These are phyloP conservation scores for Troilus luridus DNA, from an alignment of 2,888 invertebrate species.

Conservation along the genomic window DNA sequence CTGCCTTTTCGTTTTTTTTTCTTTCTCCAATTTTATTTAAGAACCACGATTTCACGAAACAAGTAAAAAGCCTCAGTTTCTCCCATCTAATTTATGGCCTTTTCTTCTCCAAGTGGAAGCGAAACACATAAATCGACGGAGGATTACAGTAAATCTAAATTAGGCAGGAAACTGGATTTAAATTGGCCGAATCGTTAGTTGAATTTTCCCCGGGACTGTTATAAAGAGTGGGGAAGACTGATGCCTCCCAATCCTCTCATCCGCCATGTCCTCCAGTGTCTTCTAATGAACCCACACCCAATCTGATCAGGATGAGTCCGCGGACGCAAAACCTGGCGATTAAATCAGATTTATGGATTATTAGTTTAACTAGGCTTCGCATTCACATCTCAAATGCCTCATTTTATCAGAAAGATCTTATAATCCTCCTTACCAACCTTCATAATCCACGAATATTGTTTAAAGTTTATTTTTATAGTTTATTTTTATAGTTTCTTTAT, in stretches of 20 bases:
- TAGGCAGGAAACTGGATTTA: constrained; percentile 51
- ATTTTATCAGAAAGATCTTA: neutral
- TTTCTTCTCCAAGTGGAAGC: constrained; percentile 36
- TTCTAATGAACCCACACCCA: constrained; percentile 45
- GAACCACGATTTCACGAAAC: constrained; percentile 38
- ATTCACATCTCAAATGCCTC: neutral
- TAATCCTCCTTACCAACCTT: neutral
- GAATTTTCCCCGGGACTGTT: constrained; percentile 26
- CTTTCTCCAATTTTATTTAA: constrained; percentile 18
- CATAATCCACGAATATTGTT: neutral
- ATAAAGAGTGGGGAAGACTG: constrained; percentile 25
- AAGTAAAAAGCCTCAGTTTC: constrained; percentile 41
- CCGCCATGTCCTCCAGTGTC: neutral
- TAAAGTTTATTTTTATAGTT: no score
- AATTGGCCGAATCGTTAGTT: constrained; percentile 54
- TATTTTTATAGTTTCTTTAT: no score
- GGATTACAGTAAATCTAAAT: constrained; percentile 54
- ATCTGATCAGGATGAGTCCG: constrained; percentile 37
- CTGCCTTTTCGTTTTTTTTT: neutral
- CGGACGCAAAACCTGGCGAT: neutral
- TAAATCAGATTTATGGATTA: constrained; percentile 46
- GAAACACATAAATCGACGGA: constrained; percentile 39
- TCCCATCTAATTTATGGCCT: constrained; percentile 32
- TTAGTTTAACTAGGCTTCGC: neutral
- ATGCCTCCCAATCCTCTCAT: constrained; percentile 4